Base-by-base conservation (phyloP, 2,113 vertebrate species). In the Corythoichthys haematopterus region DNA sequence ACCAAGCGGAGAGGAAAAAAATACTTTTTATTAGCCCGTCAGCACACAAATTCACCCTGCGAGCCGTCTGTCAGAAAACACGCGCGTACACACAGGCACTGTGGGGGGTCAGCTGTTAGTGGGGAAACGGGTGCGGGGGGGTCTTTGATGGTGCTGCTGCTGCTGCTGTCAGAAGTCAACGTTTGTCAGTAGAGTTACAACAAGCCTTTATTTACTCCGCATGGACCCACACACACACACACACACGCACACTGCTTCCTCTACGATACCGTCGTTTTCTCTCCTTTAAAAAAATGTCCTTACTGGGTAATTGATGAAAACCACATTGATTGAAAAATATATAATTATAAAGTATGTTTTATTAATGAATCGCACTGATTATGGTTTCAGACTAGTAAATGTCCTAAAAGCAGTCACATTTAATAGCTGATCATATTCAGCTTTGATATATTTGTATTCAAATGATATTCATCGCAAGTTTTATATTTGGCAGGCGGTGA, bases 21-120 rank as follows among this genome's bases (percentile, higher is more conserved):
- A 78, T 84, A 79, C 66, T 87, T 47, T 28, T 87, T 89, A 86
- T 85, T 88, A 85, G 83, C 84, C 88, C 73, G 85, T 85, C 88
- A 89, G 75, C 51, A 36, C 71, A 76, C 74, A 86, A 82, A 82
- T 81, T 75, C 80, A 80, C 51, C 81, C 71, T 74, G 67, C 10
- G 53, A 9, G 16, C 65, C 16, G 74, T 67, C 79, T 81, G 78
- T 85, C 82, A 84, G 76, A 64, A 48, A 46, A 6, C 43, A 45
- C 56, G 2, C 68, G 28, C 68, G 43, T 58, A 52, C 76, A 59
- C 70, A 69, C 59, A 50, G 74, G 61, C 48, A 35, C 69, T 74
- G 83, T 69, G 15, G 70, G 66, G 77, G 75, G 79, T 80, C 76
- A 64, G 66, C 64, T 60, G 37, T 68, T 59, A 66, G 65, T 59